Conservation (phyloP, 92 coral and sea anemone genomes). For the Muricea muricata region DNA sequence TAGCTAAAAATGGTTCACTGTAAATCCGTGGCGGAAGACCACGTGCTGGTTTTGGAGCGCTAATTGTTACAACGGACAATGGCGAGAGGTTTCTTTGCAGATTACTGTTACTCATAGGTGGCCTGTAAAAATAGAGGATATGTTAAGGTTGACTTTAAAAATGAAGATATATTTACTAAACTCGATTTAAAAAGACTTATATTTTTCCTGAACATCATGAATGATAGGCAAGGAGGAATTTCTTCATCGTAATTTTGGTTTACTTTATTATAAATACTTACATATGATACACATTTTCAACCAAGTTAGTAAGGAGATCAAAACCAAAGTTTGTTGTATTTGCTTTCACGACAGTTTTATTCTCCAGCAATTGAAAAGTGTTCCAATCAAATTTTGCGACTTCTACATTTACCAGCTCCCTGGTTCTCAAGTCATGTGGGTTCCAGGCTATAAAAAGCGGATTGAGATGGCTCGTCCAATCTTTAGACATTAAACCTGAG, state of each 20-base stretch:
- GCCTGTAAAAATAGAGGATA: not conserved
- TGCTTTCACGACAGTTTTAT: conserved; percentile 14
- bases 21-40: conserved; percentile 20
- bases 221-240: too few species aligned
- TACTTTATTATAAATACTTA: not conserved
- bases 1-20: conserved; percentile 28
- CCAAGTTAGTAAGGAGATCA: not conserved
- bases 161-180: too few species aligned
- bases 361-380: conserved; percentile 12
- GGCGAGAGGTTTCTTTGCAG: conserved; percentile 1
- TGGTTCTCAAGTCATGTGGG: conserved; percentile 11
- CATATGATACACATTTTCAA: not conserved
- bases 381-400: conserved; percentile 40
- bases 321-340: conserved; percentile 24
- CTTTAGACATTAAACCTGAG: conserved; percentile 30
- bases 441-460: conserved; percentile 23
- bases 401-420: not conserved
- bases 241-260: too few species aligned
- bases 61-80: conserved; percentile 18
- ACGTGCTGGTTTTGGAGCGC: conserved; percentile 30
- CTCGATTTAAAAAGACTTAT: too few species aligned
- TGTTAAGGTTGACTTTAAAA: not conserved
- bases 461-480: conserved; percentile 26
- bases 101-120: not conserved
- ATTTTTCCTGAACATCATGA: too few species aligned